Conservation (phyloP, 2,888 invertebrate genomes). For the Microplitis deprimator region DNA sequence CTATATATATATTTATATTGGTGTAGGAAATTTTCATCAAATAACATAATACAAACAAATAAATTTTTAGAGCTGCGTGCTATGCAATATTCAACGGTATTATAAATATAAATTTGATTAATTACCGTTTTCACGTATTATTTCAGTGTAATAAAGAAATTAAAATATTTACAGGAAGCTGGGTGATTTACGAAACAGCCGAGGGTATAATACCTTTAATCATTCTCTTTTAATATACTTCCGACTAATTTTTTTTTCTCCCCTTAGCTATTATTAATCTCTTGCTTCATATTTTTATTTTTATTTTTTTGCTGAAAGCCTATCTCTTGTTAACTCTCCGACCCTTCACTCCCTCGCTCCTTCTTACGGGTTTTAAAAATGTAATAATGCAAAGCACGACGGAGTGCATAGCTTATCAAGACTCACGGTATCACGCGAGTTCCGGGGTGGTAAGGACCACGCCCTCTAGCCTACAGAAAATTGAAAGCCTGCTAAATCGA, state of each 20-base stretch:
- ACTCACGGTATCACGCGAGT: conserved; percentile 42
- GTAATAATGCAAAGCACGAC: conserved; percentile 42
- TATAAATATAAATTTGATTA: background rate
- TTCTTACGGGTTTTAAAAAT: conserved; percentile 37
- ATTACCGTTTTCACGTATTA: background rate
- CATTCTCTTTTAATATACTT: conserved; percentile 30
- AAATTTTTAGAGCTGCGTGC: background rate
- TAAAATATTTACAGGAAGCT: conserved; percentile 37
- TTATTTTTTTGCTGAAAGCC: conserved; percentile 4
- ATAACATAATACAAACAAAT: background rate
- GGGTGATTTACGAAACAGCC: conserved; percentile 30
- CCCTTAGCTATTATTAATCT: background rate
- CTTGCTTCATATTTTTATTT: background rate
- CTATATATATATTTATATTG: background rate
- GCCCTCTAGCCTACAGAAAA: conserved; percentile 33
- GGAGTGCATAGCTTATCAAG: conserved; percentile 42
- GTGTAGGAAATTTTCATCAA: background rate
- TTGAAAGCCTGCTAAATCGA: conserved; percentile 39
- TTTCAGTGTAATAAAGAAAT: conserved; percentile 34
- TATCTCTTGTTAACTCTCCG: background rate
- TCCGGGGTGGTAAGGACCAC: conserved; percentile 39
- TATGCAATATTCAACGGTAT: background rate
- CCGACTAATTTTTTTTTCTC: conserved; percentile 27
- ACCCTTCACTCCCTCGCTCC: conserved; percentile 10
- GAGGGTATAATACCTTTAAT: conserved; percentile 26